Conservation (phyloP, 2,888 invertebrate species). For the Ptilodon capucinus region DNA sequence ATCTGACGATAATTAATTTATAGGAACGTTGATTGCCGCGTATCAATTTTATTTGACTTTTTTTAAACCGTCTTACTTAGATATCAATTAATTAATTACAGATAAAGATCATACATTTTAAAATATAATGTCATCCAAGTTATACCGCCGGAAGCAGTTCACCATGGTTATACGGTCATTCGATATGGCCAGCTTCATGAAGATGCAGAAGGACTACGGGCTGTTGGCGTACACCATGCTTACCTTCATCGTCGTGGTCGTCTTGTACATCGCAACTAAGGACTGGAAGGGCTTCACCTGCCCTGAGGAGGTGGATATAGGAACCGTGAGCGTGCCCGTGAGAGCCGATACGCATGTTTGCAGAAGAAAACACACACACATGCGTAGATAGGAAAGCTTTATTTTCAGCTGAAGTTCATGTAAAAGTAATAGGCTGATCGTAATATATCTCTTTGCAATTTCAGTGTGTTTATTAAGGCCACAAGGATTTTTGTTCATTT, state of each 20-base stretch:
- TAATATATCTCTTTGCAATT: not conserved
- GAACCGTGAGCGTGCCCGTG: conserved; percentile 42
- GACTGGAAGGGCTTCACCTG: conserved; percentile 57
- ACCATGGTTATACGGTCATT: conserved; percentile 1
- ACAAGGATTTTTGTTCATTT: too few species aligned
- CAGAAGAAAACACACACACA: conserved; percentile 26
- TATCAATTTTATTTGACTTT: too few species aligned
- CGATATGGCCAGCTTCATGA: conserved; percentile 10
- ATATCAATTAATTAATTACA: too few species aligned
- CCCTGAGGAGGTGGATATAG: conserved; percentile 66
- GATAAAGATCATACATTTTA: not conserved
- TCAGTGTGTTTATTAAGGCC: not conserved
- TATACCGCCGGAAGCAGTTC: conserved; percentile 2
- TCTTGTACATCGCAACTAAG: conserved; percentile 44
- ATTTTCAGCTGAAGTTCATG: not conserved
- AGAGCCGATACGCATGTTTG: conserved; percentile 15
- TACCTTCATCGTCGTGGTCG: conserved; percentile 42
- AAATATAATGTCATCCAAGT: conserved; percentile 13
- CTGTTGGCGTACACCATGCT: conserved; percentile 43
- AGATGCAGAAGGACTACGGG: conserved; percentile 17
- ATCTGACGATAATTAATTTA: conserved; percentile 27
- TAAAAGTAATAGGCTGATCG: not conserved
- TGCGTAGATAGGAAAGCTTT: conserved; percentile 11
- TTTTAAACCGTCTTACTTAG: too few species aligned
- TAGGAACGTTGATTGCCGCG: too few species aligned